Conservation (phyloP, 2,888 invertebrate species). For the Pammene aurita region DNA sequence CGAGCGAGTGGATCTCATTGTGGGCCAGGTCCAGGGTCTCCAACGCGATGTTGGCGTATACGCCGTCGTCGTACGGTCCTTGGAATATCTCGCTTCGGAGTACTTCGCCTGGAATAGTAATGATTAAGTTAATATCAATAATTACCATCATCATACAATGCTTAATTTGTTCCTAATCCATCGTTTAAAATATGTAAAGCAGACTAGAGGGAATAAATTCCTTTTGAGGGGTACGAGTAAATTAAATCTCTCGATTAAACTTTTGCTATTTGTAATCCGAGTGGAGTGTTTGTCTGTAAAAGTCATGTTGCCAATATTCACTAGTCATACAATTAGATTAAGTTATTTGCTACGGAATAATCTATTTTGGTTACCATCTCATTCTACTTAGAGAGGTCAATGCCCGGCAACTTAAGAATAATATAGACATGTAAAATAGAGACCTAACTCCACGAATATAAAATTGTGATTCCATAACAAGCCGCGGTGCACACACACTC, state of each 20-base stretch:
- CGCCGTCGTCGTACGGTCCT: constrained; percentile 83
- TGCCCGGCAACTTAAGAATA: constrained; percentile 12
- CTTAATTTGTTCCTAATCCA: no score
- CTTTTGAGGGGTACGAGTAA: no score
- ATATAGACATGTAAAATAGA: no score
- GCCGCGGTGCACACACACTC: no score
- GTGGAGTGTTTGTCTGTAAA: no score
- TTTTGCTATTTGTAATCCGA: no score
- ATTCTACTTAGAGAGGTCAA: constrained; percentile 1
- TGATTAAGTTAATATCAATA: background rate
- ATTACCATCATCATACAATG: background rate
- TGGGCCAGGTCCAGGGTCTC: constrained; percentile 85
- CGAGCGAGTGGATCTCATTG: constrained; percentile 85
- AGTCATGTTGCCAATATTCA: no score
- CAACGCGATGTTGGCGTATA: constrained; percentile 83
- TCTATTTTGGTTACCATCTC: constrained; percentile 4
- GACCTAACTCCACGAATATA: no score
- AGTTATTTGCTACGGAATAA: constrained; percentile 6
- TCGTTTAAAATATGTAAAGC: no score
- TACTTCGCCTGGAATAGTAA: constrained; percentile 79
- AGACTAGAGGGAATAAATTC: no score
- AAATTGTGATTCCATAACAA: no score
- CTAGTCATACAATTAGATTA: background rate
- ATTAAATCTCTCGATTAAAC: no score
- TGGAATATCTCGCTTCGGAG: constrained; percentile 86